Base-by-base conservation (phyloP, 2,888 invertebrate genomes). In the Macaria liturata region DNA sequence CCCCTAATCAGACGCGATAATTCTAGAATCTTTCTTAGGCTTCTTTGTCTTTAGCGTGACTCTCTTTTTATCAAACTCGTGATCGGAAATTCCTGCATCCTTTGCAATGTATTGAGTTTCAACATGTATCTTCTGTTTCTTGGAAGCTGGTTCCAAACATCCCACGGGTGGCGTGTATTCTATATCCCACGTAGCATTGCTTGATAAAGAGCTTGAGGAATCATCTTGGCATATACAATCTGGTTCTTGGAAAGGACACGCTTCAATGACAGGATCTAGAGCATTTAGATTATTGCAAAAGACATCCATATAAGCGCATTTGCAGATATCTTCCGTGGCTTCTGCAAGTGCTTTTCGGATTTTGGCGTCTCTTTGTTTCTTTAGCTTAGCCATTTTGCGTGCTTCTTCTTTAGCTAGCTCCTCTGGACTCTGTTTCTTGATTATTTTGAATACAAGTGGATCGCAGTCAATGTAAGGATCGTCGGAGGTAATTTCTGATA, bases 131-230 rank as follows among this genome's bases (percentile, higher is more conserved):
- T 83, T 84, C 59, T 86, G 78, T 50, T 90, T 84, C 8, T 93
- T 87, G 0, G 93, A 85, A 57, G 93, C 88, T 1, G 94, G 90
- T 66, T 93, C 94, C 50, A 95, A 94, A 42, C 95, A 90, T 0
- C 94, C 95, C 44, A 94, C 95, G 0, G 95, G 95, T 1, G 95
- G 95, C 0, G 95, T 95, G 55, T 95, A 95, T 60, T 95, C 95
- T 46, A 95, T 94, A 69, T 95, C 95, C 81, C 95, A 92, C 57
- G 95, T 95, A 1, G 93, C 94, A 61, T 95, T 94, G 54, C 93
- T 93, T 0, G 93, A 92, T 3, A 90, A 62, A 6, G 90, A 89
- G 63, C 89, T 89, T 7, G 87, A 54, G 0, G 89, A 89, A 64
- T 88, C 87, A n/a, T 81, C 83, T 45, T 82, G 69, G 47, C 92